These are phyloP conservation scores for Scyliorhinus canicula DNA, from an alignment of 2,797 vertebrate genomes.

Conservation along the genomic window DNA sequence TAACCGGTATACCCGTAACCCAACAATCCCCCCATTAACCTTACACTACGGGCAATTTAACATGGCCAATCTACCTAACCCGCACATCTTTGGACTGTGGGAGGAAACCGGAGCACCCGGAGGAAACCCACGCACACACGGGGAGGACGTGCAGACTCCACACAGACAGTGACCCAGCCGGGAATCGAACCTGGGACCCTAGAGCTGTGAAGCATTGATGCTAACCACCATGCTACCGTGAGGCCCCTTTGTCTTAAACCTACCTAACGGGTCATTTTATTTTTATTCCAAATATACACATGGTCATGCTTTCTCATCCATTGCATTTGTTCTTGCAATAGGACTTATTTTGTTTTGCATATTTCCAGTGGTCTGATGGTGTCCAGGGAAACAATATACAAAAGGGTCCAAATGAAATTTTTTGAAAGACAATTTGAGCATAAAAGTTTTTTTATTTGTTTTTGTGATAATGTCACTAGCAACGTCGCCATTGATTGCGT, in stretches of 20 bases:
- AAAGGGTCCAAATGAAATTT: not conserved
- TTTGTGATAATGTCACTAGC: not conserved
- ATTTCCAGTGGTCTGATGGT: not conserved
- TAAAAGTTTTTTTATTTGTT: not conserved
- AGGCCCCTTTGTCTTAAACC: not conserved
- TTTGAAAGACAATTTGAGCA: not conserved
- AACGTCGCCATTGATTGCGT: not conserved
- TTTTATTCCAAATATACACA: not conserved
- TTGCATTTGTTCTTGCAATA: not conserved
- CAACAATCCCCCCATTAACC: too few relatives aligned
- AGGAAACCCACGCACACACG: too few relatives aligned
- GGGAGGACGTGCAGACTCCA: too few relatives aligned
- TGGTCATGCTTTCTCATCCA: not conserved
- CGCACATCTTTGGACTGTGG: too few relatives aligned
- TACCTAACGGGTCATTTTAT: not conserved
- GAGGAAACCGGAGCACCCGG: too few relatives aligned
- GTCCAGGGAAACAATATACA: not conserved
- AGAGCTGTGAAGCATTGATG: too few relatives aligned
- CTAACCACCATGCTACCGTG: too few relatives aligned
- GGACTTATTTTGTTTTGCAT: not conserved
- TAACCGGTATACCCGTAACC: too few relatives aligned
- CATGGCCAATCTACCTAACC: too few relatives aligned
- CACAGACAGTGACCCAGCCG: too few relatives aligned
- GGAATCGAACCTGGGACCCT: too few relatives aligned
- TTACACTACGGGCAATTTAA: too few relatives aligned